Evolutionary conservation across 2,797 vertebrate genomes (phyloP).

Genomic region (Sebastes hubbsi): DNA sequence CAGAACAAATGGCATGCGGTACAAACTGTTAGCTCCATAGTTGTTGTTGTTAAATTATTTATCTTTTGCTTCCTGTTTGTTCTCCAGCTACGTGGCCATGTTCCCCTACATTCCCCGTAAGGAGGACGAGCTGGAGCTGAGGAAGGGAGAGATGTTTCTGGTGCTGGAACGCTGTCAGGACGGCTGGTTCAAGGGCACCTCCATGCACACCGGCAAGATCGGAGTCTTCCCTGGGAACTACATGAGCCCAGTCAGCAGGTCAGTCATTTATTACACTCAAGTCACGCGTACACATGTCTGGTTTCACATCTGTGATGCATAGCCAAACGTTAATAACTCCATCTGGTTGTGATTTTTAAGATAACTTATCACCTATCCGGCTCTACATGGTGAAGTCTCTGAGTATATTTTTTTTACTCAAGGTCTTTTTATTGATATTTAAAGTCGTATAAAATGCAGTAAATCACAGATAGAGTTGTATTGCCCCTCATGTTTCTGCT

Average conservation of each 20-base stretch:
- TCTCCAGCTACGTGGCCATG: constrained; percentile 91
- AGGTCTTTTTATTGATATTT: neutral
- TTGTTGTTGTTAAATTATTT: neutral
- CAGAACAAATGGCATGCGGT: constrained; percentile 29
- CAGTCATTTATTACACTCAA: constrained; percentile 7
- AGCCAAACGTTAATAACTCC: neutral
- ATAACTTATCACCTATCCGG: neutral
- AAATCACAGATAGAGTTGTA: neutral
- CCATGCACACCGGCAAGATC: constrained; percentile 98
- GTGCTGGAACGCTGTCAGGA: constrained; percentile 98
- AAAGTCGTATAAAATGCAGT: neutral
- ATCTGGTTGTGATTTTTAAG: neutral
- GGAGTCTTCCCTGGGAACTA: constrained; percentile 99
- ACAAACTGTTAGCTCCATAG: neutral
- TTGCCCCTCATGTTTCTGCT: neutral
- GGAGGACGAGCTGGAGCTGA: constrained; percentile 96
- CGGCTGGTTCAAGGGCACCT: constrained; percentile 99
- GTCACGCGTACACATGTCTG: neutral
- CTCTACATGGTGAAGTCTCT: neutral
- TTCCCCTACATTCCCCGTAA: constrained; percentile 96
- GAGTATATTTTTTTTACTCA: neutral
- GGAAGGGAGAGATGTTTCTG: constrained; percentile 98
- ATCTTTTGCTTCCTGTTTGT: constrained; percentile 7
- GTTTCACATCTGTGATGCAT: neutral
- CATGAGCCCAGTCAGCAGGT: constrained; percentile 97